These are phyloP conservation scores for Trogon melanurus DNA, from an alignment of 2,113 vertebrate genomes.

Conservation along the genomic window DNA sequence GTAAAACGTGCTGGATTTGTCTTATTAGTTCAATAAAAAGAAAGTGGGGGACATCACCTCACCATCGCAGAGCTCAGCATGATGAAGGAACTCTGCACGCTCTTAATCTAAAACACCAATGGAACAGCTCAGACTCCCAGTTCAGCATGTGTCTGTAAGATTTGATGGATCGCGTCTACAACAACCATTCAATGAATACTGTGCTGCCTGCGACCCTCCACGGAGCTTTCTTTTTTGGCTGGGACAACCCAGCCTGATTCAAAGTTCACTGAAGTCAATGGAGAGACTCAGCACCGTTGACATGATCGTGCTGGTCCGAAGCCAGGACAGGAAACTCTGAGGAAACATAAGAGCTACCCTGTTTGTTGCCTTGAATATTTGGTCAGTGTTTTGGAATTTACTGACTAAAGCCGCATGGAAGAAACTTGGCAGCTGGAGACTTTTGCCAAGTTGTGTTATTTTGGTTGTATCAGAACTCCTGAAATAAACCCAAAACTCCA, in stretches of 20 bases:
- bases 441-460: constrained; percentile 59
- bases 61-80: neutral
- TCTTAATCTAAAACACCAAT: neutral
- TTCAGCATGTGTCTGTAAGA: rapidly evolving
- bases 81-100: neutral
- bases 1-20: neutral
- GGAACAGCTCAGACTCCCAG: neutral
- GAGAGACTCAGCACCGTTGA: neutral
- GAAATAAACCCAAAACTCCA: constrained; percentile 54
- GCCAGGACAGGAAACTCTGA: constrained; percentile 58
- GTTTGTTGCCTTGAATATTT: constrained; percentile 64
- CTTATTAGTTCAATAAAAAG: neutral
- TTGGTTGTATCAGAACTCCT: constrained; percentile 44
- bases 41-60: neutral
- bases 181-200: neutral
- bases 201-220: neutral
- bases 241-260: neutral
- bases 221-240: neutral
- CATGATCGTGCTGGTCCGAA: neutral
- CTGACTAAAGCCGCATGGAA: constrained; percentile 37
- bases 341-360: constrained; percentile 58
- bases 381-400: constrained; percentile 63
- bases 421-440: constrained; percentile 6
- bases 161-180: neutral
- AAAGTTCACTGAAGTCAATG: neutral